Evolutionary conservation across 2,797 vertebrate species (phyloP).

Genomic region (Gobionotothen gibberifrons): DNA sequence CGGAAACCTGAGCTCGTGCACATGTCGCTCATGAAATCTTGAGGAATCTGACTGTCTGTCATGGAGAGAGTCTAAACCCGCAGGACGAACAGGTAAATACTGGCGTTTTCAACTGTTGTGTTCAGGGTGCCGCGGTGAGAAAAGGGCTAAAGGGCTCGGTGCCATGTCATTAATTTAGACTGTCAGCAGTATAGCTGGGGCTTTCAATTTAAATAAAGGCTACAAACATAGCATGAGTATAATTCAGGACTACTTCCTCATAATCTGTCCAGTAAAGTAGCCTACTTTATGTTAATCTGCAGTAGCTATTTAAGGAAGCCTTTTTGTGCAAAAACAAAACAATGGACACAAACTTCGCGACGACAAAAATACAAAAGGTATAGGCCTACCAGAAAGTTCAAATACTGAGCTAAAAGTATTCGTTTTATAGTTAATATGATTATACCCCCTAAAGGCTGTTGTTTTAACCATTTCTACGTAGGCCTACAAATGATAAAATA

Average conservation of each 20-base stretch:
- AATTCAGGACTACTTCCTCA: neutral
- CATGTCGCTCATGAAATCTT: neutral
- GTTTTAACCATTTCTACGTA: neutral
- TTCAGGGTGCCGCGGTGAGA: neutral
- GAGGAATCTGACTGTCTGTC: neutral
- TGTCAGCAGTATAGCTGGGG: no score
- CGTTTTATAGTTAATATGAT: no score
- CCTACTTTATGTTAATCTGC: no score
- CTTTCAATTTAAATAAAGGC: no score
- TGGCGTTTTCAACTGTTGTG: neutral
- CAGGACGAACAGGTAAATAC: constrained; percentile 42
- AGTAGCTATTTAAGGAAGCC: no score
- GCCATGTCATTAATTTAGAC: no score
- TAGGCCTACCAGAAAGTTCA: no score
- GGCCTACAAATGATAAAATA: neutral
- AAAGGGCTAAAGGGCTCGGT: neutral
- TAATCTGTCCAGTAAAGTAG: no score
- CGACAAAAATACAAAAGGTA: no score
- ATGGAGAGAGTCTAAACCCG: constrained; percentile 17
- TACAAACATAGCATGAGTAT: no score
- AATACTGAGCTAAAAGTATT: neutral
- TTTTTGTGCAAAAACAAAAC: no score
- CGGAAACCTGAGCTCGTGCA: neutral
- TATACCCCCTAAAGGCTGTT: neutral
- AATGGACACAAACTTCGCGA: no score